Evolutionary conservation across 92 coral and sea anemone genomes (phyloP), one percentile per base, ranked within the genome.

Genomic region (Parazoanthus swiftii): DNA sequence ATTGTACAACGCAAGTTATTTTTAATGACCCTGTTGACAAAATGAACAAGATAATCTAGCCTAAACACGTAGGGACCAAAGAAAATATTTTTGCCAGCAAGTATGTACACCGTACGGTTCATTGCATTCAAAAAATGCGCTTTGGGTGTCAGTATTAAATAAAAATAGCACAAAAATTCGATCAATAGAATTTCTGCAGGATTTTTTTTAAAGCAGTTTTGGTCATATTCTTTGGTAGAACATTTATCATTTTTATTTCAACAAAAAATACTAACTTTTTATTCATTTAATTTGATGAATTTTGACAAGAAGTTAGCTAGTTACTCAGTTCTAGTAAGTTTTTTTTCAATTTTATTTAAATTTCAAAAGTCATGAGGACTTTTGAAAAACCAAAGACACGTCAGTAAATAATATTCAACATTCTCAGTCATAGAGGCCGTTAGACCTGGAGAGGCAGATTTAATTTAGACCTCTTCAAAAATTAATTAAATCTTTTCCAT

Each of bases 21-120:
- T 81, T 84, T 71, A 84, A 70, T 84, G 15, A 84, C 66, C 39
- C 78, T 84, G 63, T 36, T 84, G 87, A 84, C 78, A 84, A 71
- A 71, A 15, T 46, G 25, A 70, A 71, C 78, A 44, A 18, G 37
- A 84, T 68, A 79, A 48, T 33, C 38, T 7, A 11, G 25, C 46
- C 21, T 48, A 54, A 46, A 72, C 66, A 43, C 25, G 78, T 25
- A 9, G 43, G 16, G 79, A 8, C 65, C 8, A 46, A 16, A 9
- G 48, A 76, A 71, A 84, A 84, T 84, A 84, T 43, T 84, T 70
- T 71, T 26, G 36, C 79, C 20, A 70, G 6, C 68, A 84, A 84
- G 70, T 84, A 84, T 84, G 78, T 71, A 43, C 79, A 71, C 26
- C 9, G 23, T 72, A 84, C 87, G 87, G 87, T 44, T 37, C 78